Percentiles rank a stretch among this genome's conserved stretches.
Evolutionary conservation across 53 echinoderm and acorn worm genomes (phyloP).

Genomic region (Henricia sp.): DNA sequence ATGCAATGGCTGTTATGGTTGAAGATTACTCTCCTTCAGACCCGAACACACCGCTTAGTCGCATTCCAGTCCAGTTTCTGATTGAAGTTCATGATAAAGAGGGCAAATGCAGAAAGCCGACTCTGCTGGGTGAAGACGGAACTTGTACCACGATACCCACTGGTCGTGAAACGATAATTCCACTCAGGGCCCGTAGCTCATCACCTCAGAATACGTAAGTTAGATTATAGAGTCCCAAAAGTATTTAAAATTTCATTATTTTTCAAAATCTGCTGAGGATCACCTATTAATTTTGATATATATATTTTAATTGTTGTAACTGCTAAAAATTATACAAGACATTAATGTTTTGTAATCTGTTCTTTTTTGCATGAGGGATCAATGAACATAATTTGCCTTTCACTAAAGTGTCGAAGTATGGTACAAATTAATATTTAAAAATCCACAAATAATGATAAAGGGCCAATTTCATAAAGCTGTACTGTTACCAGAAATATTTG

Average conservation of each 20-base stretch:
- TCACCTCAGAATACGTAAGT: conserved; percentile 27
- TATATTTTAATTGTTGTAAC: too few relatives aligned
- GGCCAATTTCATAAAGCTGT: too few relatives aligned
- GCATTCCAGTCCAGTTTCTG: conserved; percentile 29
- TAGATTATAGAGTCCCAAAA: not conserved
- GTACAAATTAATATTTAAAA: too few relatives aligned
- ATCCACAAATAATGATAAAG: too few relatives aligned
- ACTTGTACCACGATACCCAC: conserved; percentile 30
- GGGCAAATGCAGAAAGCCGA: conserved; percentile 84
- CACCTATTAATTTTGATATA: not conserved
- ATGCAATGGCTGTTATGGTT: conserved; percentile 36
- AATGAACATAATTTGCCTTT: too few relatives aligned
- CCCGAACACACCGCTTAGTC: conserved; percentile 18
- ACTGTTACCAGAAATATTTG: too few relatives aligned
- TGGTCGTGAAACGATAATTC: not conserved
- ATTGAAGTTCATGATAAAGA: conserved; percentile 74
- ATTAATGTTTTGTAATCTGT: too few relatives aligned
- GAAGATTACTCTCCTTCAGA: conserved; percentile 31
- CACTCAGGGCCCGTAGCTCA: conserved; percentile 22
- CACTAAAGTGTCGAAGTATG: too few relatives aligned
- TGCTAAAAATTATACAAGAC: not conserved
- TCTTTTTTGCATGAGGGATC: too few relatives aligned
- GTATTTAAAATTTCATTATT: not conserved
- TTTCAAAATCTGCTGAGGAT: not conserved
- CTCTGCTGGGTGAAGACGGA: conserved; percentile 49